Evolutionary conservation across 1,140 invertebrate genomes (phyloP), one percentile per base, ranked within the genome.

Genomic region (Drosophila pachea): DNA sequence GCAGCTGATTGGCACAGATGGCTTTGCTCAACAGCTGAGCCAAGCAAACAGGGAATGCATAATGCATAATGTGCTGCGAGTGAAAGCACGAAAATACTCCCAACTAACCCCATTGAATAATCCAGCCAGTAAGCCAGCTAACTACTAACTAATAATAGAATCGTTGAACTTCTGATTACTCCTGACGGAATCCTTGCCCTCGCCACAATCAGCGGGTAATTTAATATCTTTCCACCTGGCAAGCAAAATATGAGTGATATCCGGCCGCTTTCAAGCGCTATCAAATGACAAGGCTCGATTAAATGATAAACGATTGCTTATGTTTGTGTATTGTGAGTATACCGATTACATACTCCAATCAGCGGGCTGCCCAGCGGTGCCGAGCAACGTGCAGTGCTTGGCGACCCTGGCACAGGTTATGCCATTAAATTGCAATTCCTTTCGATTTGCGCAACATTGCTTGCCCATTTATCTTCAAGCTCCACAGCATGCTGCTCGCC

Each of bases 391-490:
- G 5, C 9, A 35, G 11, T 7, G 33, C 50, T 68, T 53, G 63
- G 58, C 59, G 59, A 32, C 56, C 43, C 66, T 71, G 70, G 70
- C 75, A 69, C 54, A 70, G 76, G 79, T 79, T 79, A 73, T 79
- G 62, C 76, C 65, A 84, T 79, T 83, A 84, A 83, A 79, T 70
- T 79, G 79, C 79, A 84, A 83, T 83, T 84, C 73, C 73, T 79
- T 83, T 83, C 79, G 79, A 83, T 84, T 83, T 83, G 79, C 78
- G 68, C 68, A 69, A 43, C 76, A 52, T 66, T 56, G 52, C 75
- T 68, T 52, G 72, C 62, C 74, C 81, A 83, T 84, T 84, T 86
- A 79, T 83, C 68, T 79, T 38, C 42, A 22, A 33, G 45, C 33
- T n/a, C 14, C 12, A 7, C 48, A 35, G 49, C 9, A 38, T 38